These are phyloP conservation scores for Diadumene lineata DNA, from an alignment of 92 coral and sea anemone genomes.

Conservation along the genomic window DNA sequence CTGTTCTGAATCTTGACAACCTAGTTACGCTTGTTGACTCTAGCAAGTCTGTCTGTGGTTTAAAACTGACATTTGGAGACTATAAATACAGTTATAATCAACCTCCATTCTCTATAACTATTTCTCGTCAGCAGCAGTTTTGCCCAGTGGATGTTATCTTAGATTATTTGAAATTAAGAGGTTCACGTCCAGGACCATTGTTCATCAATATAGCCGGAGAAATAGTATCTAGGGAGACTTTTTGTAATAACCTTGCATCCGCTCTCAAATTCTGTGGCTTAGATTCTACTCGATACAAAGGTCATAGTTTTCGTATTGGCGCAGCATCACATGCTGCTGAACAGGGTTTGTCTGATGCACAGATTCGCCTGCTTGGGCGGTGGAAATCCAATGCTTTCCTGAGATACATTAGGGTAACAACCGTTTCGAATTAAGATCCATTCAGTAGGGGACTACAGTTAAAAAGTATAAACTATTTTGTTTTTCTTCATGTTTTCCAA, in stretches of 20 bases:
- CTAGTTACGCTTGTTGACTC: conserved; percentile 34
- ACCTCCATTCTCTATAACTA: conserved; percentile 32
- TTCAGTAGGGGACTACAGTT: background rate
- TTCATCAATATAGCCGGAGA: conserved; percentile 36
- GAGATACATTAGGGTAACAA: background rate
- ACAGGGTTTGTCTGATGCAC: conserved; percentile 59
- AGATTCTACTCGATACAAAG: conserved; percentile 49
- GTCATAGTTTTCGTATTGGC: conserved; percentile 65
- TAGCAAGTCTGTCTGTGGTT: conserved; percentile 25
- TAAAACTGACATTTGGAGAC: conserved; percentile 50
- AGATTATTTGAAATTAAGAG: conserved; percentile 49
- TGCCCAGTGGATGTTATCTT: conserved; percentile 59
- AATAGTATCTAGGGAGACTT: conserved; percentile 41
- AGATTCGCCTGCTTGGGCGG: conserved; percentile 56
- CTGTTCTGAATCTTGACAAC: conserved; percentile 44
- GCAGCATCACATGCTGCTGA: conserved; percentile 72
- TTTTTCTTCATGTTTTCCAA: no score
- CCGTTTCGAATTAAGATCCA: background rate
- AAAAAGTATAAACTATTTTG: no score
- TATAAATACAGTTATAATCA: conserved; percentile 57
- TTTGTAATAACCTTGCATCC: conserved; percentile 32
- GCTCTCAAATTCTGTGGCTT: conserved; percentile 52
- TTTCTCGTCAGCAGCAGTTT: conserved; percentile 32
- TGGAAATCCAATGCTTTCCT: conserved; percentile 62
- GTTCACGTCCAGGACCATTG: conserved; percentile 51